phyloP scores from a whole-genome alignment of 1,140 invertebrate genomes.

The Aphelenchoides avenae region DNA sequence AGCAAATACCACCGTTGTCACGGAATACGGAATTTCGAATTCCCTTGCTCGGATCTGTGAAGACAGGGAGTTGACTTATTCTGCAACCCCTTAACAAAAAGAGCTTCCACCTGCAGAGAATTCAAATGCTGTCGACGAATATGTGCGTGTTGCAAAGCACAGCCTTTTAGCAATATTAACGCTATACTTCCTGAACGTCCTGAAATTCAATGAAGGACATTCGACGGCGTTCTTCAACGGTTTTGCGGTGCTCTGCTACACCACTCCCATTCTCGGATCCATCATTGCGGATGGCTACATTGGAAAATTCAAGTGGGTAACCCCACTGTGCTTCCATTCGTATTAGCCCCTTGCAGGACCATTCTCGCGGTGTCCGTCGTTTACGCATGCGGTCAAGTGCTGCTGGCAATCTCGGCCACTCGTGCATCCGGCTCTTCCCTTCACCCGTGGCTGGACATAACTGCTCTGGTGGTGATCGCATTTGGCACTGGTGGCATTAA shows the following conservation, averaged over 20 bases:
- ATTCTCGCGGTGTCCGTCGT: constrained; percentile 64
- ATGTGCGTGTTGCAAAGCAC: no score
- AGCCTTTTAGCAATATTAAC: constrained; percentile 67
- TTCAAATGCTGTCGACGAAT: no score
- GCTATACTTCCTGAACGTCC: constrained; percentile 71
- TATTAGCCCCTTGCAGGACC: constrained; percentile 59
- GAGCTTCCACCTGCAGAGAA: no score
- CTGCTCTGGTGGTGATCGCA: background rate
- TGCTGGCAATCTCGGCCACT: constrained; percentile 71
- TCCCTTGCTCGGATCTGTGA: no score
- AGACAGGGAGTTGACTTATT: no score
- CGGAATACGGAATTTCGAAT: no score
- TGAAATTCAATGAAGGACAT: constrained; percentile 67
- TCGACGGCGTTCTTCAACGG: constrained; percentile 78
- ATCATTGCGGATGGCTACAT: constrained; percentile 27
- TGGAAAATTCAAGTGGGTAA: constrained; percentile 71
- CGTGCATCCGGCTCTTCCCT: constrained; percentile 61
- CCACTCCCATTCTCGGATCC: constrained; percentile 79
- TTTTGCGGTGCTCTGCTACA: no score
- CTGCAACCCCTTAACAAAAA: no score
- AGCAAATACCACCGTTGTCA: background rate
- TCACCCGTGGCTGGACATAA: constrained; percentile 2
- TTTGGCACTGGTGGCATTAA: constrained; percentile 79
- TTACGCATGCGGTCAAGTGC: constrained; percentile 77
- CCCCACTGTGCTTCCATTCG: background rate